These are phyloP conservation scores for Dicerorhinus sumatrensis DNA, from an alignment of 2,113 vertebrate species.

Conservation along the genomic window DNA sequence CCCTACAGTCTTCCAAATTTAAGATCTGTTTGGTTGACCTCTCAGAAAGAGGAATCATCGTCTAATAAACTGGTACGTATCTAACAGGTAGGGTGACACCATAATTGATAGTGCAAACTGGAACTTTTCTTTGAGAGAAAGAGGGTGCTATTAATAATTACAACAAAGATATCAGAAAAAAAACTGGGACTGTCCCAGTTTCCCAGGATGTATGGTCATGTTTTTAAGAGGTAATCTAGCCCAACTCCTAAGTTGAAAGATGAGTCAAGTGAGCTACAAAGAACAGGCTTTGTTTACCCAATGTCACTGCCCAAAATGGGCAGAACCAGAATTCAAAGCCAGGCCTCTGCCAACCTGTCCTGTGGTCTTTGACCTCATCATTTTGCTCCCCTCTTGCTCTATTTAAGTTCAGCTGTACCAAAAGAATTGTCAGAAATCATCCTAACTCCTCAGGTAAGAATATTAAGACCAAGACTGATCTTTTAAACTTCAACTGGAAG, in stretches of 20 bases:
- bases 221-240: neutral
- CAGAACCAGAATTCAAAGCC: neutral
- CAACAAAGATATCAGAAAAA: neutral
- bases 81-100: neutral
- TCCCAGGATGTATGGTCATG: neutral
- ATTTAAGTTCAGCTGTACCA: neutral
- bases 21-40: conserved; percentile 21
- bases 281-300: neutral
- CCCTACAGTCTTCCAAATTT: neutral
- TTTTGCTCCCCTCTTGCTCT: neutral
- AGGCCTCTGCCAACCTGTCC: neutral
- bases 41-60: neutral
- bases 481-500: conserved; percentile 31
- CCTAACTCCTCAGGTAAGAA: neutral
- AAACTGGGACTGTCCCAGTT: neutral
- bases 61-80: neutral
- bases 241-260: conserved; percentile 28
- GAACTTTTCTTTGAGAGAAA: neutral
- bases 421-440: neutral
- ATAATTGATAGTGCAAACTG: neutral
- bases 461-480: neutral
- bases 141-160: neutral
- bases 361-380: neutral
- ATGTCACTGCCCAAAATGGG: neutral
- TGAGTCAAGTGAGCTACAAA: neutral